A percentile compares a stretch with the other conserved stretches of the same genome.
Conservation (phyloP, 2,797 vertebrate species). For the Neopelma chrysocephalum region DNA sequence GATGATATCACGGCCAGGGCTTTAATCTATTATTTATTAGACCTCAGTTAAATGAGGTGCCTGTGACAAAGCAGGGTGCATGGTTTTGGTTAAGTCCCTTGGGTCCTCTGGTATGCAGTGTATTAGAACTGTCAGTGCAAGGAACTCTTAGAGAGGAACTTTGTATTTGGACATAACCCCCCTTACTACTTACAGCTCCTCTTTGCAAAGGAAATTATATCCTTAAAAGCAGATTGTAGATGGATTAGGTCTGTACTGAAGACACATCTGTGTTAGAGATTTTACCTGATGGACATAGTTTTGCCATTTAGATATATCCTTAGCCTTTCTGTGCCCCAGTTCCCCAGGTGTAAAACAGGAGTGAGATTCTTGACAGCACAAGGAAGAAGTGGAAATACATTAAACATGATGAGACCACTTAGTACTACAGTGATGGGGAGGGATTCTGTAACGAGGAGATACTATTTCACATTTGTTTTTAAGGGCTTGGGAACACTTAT, state of each 20-base stretch:
- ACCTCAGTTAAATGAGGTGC: constrained; percentile 25
- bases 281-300: not conserved
- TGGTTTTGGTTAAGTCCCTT: constrained; percentile 10
- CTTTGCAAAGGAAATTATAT: not conserved
- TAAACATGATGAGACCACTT: not conserved
- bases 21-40: constrained; percentile 55
- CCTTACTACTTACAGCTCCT: not conserved
- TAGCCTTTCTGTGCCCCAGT: not conserved
- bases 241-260: not conserved
- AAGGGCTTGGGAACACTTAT: not conserved
- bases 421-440: not conserved
- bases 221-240: not conserved
- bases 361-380: not conserved
- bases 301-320: not conserved
- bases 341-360: not conserved
- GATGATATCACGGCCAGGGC: not conserved
- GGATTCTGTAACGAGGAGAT: not conserved
- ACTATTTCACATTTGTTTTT: not conserved
- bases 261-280: not conserved
- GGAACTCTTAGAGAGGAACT: not conserved
- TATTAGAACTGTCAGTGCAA: not conserved
- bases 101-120: not conserved
- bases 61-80: constrained; percentile 39
- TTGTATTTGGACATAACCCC: not conserved
- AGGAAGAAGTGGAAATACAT: not conserved